Conservation (phyloP, 2,113 vertebrate genomes). For the Oreocharis arfaki region DNA sequence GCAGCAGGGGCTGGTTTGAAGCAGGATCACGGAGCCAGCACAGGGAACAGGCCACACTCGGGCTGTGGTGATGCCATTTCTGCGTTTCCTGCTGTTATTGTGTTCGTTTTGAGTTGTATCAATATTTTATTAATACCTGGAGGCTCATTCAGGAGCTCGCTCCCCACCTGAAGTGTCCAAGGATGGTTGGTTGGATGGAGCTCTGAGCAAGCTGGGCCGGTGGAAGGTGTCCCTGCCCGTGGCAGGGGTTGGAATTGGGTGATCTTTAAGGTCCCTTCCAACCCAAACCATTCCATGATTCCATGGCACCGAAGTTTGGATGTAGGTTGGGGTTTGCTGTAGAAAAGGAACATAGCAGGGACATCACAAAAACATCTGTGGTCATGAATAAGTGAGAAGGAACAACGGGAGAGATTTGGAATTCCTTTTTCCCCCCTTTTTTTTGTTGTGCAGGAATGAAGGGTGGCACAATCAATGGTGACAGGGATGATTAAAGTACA, state of each 20-base stretch:
- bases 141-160: neutral
- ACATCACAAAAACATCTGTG: neutral
- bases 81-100: neutral
- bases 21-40: neutral
- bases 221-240: neutral
- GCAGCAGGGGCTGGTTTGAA: neutral
- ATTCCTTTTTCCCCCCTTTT: neutral
- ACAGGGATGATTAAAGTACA: neutral
- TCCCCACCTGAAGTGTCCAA: neutral
- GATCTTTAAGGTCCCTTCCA: neutral
- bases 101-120: neutral
- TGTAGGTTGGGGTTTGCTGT: neutral
- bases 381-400: neutral
- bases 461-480: neutral
- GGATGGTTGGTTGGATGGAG: neutral
- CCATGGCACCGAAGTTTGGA: neutral
- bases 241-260: neutral
- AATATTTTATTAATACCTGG: neutral
- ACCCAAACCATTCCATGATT: neutral
- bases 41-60: neutral
- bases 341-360: neutral
- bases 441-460: neutral
- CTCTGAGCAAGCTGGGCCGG: neutral
- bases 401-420: neutral
- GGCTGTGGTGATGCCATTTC: neutral